Evolutionary conservation across 2,113 vertebrate species (phyloP), one percentile per base, ranked within the genome.

Genomic region (Herpailurus yagouaroundi): DNA sequence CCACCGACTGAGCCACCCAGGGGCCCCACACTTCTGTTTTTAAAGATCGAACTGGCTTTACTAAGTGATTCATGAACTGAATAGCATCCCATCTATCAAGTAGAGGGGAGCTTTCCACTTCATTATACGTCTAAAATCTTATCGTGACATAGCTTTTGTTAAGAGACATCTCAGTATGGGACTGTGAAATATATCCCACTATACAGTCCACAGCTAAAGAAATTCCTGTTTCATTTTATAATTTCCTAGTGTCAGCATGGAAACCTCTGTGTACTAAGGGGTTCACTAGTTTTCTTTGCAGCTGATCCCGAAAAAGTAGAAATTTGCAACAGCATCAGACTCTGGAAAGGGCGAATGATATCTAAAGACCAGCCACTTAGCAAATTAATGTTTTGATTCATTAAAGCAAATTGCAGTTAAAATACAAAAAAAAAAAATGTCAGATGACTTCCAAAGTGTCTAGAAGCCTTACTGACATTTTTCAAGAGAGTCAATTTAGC

Each of bases 301-400:
- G 25, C 27, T 14, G 36, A 84, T 64, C 21, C 33, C 68, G n/a
- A 82, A 68, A 81, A 96, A 83, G 38, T 79, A 36, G 14, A 63
- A 15, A 21, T 74, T 95, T 83, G 73, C 71, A 60, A 60, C 55
- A 84, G 16, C 41, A 50, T 48, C 52, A 68, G 84, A 38, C 15
- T 92, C 69, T 66, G 45, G 80, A 95, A 93, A 73, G 36, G 38
- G 41, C 80, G 41, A 80, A 52, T 55, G 69, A 19, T 71, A 52
- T 71, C 64, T 52, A 55, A 50, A 84, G 77, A 45, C 36, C 33
- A 91, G 48, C 38, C 33, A 93, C 52, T 92, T 95, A 94, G 71
- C 52, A 94, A 93, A 97, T 91, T 91, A 92, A 81, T 94, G 50
- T 93, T 93, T 96, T 66, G 66, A 55, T 80, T 94, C 50, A 94